phyloP scores from a whole-genome alignment of 2,888 invertebrate species.

The Slavum lentiscoides region DNA sequence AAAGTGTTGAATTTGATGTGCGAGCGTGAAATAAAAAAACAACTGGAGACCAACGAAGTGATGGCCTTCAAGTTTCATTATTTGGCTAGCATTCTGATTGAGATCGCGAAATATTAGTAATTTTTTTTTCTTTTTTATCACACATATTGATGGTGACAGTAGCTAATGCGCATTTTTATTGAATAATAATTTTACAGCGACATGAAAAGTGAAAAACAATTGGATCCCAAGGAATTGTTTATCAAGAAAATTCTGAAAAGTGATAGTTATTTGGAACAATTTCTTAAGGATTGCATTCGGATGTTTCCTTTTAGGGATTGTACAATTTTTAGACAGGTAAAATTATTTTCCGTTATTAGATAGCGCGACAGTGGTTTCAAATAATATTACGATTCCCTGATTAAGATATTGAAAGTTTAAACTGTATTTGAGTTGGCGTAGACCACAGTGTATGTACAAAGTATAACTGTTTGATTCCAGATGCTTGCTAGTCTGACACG shows the following conservation, averaged over 20 bases:
- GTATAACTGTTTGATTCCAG: slow-evolving; percentile 54
- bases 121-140: neutral
- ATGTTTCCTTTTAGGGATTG: slow-evolving; percentile 91
- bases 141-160: neutral
- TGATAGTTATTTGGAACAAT: slow-evolving; percentile 68
- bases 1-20: slow-evolving; percentile 82
- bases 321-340: slow-evolving; percentile 78
- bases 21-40: slow-evolving; percentile 83
- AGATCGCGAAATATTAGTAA: slow-evolving; percentile 60
- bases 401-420: no score
- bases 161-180: neutral
- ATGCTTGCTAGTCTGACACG: slow-evolving; percentile 77
- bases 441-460: neutral
- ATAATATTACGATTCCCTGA: no score
- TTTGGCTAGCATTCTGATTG: slow-evolving; percentile 73
- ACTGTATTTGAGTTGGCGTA: no score
- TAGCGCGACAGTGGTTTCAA: no score
- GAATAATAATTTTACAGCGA: neutral
- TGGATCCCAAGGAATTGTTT: slow-evolving; percentile 74
- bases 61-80: slow-evolving; percentile 90
- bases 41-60: slow-evolving; percentile 83
- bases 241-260: slow-evolving; percentile 74
- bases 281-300: slow-evolving; percentile 82
- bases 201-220: slow-evolving; percentile 58
- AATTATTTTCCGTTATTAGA: slow-evolving; percentile 13